Percentiles rank a stretch among this genome's conserved stretches.
Evolutionary conservation across 1,140 invertebrate genomes (phyloP).

Genomic region (Acyrthosiphon pisum): DNA sequence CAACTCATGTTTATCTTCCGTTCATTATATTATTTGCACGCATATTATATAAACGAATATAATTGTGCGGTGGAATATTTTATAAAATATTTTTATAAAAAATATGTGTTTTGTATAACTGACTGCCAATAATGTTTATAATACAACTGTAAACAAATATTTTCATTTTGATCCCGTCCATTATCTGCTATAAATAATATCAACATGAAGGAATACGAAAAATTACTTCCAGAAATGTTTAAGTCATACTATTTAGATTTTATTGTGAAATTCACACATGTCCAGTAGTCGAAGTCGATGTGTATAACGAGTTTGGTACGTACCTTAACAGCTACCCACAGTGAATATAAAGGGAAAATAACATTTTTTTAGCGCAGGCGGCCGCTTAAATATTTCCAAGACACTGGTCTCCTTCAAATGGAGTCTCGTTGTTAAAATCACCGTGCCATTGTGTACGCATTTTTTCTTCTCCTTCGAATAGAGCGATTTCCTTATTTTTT

Average conservation of each 20-base stretch:
- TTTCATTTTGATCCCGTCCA: neutral
- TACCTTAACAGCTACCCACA: neutral
- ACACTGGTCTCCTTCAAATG: neutral
- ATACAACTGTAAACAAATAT: neutral
- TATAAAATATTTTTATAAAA: neutral
- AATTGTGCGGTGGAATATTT: neutral
- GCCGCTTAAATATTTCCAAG: neutral
- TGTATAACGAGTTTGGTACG: neutral
- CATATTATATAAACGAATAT: neutral
- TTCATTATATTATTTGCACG: neutral
- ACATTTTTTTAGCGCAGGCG: neutral
- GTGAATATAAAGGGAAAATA: neutral
- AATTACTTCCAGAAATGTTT: neutral
- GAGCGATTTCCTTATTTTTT: neutral
- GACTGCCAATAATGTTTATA: neutral
- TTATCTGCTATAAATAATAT: neutral
- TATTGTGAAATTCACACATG: neutral
- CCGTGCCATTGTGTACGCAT: neutral
- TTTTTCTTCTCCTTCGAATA: neutral
- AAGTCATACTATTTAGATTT: neutral
- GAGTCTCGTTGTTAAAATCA: slow-evolving; percentile 28
- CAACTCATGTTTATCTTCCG: neutral
- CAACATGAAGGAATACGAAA: neutral
- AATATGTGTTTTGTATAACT: neutral
- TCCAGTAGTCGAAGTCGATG: neutral